Evolutionary conservation across 2,797 vertebrate species (phyloP).

Genomic region (Enteromius thamalakanensis): DNA sequence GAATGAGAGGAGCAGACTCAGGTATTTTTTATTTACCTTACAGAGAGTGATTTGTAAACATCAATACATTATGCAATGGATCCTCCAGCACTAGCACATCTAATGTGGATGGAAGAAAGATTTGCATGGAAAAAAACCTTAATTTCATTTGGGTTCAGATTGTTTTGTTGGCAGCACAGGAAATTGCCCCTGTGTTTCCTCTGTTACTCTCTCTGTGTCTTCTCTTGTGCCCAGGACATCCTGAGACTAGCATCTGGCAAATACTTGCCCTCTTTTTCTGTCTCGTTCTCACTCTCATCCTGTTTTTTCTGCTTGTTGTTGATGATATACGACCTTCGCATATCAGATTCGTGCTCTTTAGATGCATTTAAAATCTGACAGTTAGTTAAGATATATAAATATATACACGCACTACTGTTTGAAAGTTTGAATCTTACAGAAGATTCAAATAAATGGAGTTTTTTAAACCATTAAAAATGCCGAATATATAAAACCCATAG

Average conservation of each 20-base stretch:
- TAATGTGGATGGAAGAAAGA: slow-evolving; percentile 8
- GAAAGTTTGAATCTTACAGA: not conserved
- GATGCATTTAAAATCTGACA: not conserved
- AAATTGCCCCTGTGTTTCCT: slow-evolving; percentile 43
- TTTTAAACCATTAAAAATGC: not conserved
- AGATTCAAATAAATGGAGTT: not conserved
- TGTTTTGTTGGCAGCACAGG: slow-evolving; percentile 63
- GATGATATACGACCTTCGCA: slow-evolving; percentile 28
- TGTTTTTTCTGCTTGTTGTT: slow-evolving; percentile 63
- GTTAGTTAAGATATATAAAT: not conserved
- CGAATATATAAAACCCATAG: not conserved
- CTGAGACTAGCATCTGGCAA: slow-evolving; percentile 66
- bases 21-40: slow-evolving; percentile 35
- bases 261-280: slow-evolving; percentile 48
- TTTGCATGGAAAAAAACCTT: slow-evolving; percentile 10
- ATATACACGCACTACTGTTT: not conserved
- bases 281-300: slow-evolving; percentile 63
- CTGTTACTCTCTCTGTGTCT: slow-evolving; percentile 38
- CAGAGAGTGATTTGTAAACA: slow-evolving; percentile 14
- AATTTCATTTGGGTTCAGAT: slow-evolving; percentile 34
- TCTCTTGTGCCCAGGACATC: slow-evolving; percentile 74
- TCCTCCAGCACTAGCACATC: slow-evolving; percentile 16
- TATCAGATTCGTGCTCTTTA: not conserved
- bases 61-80: slow-evolving; percentile 4
- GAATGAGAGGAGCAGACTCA: slow-evolving; percentile 35